Evolutionary conservation across 2,888 invertebrate genomes (phyloP), one percentile per base, ranked within the genome.

Genomic region (Sthenelais limicola): DNA sequence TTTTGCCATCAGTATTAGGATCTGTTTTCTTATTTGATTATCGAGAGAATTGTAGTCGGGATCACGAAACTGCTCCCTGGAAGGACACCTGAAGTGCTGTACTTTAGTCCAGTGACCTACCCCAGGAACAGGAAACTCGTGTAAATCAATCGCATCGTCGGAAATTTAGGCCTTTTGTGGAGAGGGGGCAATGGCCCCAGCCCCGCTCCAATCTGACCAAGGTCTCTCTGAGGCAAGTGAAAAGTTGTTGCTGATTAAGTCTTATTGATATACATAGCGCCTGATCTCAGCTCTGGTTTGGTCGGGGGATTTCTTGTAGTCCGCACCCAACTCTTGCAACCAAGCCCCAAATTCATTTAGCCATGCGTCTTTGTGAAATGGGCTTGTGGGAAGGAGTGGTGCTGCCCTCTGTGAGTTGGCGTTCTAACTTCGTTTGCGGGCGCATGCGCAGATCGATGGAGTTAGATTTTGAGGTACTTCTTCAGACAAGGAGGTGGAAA

Each of bases 221-320:
- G n/a, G n/a, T n/a, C n/a, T 9, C 30, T 3, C 30, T 9, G 35
- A 24, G 24, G 43, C 35, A 62, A 62, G 38, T 62, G 62, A 62
- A 62, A 62, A n/a, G 38, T 38, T 62, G 15, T 26, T 21, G 26
- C 18, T 62, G 62, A 62, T 62, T 62, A 62, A 26, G 38, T 15
- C 3, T 15, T 62, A 62, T 62, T 62, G 62, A 62, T 62, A 62
- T 38, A 62, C 62, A 62, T 38, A n/a, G 62, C 56, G 56, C 62
- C 38, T 9, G 56, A 35, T 35, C 15, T 9, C 18, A 32, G 56
- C 2, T n/a, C n/a, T n/a, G n/a, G n/a, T n/a, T n/a, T n/a, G 38
- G 5, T 4, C 7, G 62, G 33, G 56, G 56, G 32, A 43, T 43
- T 43, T 18, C 43, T 43, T 12, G 43, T 18, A 12, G 43, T 43